Evolutionary conservation across 2,888 invertebrate genomes (phyloP).

Genomic region (Chymomyza caudatula): DNA sequence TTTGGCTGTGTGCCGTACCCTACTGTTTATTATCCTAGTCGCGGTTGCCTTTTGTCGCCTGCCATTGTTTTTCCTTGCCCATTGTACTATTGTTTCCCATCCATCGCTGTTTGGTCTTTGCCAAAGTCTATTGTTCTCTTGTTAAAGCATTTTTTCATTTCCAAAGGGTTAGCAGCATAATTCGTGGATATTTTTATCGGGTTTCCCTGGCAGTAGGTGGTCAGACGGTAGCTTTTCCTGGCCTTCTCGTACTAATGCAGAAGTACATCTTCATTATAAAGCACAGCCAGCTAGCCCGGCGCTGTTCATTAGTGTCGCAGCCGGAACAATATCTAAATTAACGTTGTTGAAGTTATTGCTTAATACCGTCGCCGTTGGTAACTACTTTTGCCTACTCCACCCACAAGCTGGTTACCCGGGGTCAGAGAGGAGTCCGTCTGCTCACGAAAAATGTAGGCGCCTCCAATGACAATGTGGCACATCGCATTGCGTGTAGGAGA

Average conservation of each 20-base stretch:
- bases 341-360: slow-evolving; percentile 48
- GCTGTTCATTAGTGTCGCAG: slow-evolving; percentile 32
- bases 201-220: slow-evolving; percentile 22
- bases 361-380: slow-evolving; percentile 26
- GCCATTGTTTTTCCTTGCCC: slow-evolving; percentile 37
- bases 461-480: not conserved
- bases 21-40: slow-evolving; percentile 31
- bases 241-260: slow-evolving; percentile 6
- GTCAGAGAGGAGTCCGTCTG: not conserved
- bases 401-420: not conserved
- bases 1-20: not conserved
- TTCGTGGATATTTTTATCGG: slow-evolving; percentile 36
- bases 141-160: slow-evolving; percentile 6
- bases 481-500: not conserved
- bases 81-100: slow-evolving; percentile 38
- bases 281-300: slow-evolving; percentile 1
- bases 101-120: slow-evolving; percentile 31
- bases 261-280: slow-evolving; percentile 50
- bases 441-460: slow-evolving; percentile 1
- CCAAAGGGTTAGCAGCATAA: slow-evolving; percentile 23
- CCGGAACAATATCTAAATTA: slow-evolving; percentile 40
- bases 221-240: not conserved
- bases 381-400: not conserved
- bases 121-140: slow-evolving; percentile 40
- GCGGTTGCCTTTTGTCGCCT: slow-evolving; percentile 38